Conservation (phyloP, 2,113 vertebrate genomes). For the Tringa solitaria region DNA sequence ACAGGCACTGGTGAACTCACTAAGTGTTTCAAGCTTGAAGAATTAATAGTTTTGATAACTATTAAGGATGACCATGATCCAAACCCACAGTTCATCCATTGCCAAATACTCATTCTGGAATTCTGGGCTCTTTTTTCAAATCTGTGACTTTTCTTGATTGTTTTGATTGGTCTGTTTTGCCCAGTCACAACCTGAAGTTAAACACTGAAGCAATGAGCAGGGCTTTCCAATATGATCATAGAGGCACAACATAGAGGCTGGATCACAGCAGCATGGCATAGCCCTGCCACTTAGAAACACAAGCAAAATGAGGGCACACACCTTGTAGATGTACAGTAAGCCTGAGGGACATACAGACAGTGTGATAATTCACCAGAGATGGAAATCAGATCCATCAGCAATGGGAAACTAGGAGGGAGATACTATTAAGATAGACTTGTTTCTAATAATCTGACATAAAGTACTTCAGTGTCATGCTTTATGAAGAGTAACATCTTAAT, state of each 20-base stretch:
- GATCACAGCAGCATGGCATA: background rate
- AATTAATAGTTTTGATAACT: background rate
- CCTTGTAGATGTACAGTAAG: background rate
- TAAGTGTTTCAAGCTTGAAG: background rate
- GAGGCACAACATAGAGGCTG: background rate
- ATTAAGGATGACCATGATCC: background rate
- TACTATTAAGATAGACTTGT: background rate
- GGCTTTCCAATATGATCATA: background rate
- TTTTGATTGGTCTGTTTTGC: background rate
- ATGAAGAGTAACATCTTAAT: background rate
- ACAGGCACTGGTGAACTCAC: background rate
- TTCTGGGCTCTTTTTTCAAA: background rate
- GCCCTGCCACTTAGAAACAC: background rate
- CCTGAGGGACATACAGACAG: background rate
- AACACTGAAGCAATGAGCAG: background rate
- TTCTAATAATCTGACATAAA: background rate
- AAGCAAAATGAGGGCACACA: background rate
- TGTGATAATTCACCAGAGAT: background rate
- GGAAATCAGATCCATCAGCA: background rate
- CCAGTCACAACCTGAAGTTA: background rate
- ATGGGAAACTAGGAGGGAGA: background rate
- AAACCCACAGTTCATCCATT: background rate
- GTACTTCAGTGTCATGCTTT: background rate
- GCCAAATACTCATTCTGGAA: background rate
- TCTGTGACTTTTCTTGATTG: background rate